phyloP scores from a whole-genome alignment of 2,888 invertebrate species.

The Cataglyphis livida region DNA sequence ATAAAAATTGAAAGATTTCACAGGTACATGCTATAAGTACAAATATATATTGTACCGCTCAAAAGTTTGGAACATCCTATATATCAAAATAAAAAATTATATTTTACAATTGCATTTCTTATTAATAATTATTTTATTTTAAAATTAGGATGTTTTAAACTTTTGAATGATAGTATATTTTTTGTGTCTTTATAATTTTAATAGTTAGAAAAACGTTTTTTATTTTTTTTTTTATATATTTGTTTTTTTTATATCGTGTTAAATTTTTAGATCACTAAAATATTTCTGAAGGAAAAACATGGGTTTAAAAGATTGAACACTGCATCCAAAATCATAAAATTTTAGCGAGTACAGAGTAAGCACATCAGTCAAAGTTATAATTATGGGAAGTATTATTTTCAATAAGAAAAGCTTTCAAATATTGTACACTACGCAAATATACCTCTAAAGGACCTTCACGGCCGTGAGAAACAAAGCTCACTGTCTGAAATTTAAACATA shows the following conservation, averaged over 20 bases:
- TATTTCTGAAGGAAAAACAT: background rate
- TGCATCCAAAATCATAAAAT: conserved; percentile 34
- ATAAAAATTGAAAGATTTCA: background rate
- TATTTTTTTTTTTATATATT: background rate
- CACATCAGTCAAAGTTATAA: conserved; percentile 1
- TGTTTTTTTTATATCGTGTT: background rate
- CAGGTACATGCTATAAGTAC: background rate
- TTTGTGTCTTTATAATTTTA: background rate
- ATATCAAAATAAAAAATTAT: background rate
- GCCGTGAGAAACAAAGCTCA: conserved; percentile 72
- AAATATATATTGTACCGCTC: background rate
- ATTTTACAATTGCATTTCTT: background rate
- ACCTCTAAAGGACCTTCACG: conserved; percentile 76
- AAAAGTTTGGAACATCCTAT: background rate
- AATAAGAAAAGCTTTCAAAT: conserved; percentile 27
- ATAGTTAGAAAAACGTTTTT: background rate
- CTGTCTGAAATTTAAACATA: conserved; percentile 74
- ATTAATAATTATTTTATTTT: background rate
- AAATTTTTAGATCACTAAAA: background rate
- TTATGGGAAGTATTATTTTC: conserved; percentile 33
- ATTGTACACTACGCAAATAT: conserved; percentile 53
- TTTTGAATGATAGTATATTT: background rate
- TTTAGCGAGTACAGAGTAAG: background rate
- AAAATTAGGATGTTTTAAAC: background rate
- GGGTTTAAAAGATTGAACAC: background rate